Evolutionary conservation across 1,140 invertebrate genomes (phyloP).

Genomic region (Pseudomyrmex pallidus): DNA sequence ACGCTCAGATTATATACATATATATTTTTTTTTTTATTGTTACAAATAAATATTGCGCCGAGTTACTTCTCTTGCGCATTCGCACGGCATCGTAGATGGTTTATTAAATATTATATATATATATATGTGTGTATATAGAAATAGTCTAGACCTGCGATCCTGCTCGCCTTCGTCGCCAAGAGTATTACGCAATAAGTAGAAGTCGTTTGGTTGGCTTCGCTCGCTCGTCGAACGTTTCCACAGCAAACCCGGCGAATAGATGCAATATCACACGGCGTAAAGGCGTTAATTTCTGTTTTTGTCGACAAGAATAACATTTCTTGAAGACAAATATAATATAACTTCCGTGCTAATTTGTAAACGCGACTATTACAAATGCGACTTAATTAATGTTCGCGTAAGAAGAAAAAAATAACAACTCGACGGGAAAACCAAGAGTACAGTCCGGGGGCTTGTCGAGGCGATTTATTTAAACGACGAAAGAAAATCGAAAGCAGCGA

Average conservation of each 20-base stretch:
- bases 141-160: conserved; percentile 82
- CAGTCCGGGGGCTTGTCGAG: neutral
- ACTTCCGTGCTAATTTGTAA: neutral
- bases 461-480: neutral
- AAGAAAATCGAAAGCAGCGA: conserved; percentile 1
- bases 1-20: too few species aligned
- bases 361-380: neutral
- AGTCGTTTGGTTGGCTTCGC: conserved; percentile 81
- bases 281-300: conserved; percentile 25
- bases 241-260: conserved; percentile 73
- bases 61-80: neutral
- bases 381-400: neutral
- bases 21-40: conserved; percentile 39
- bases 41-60: neutral
- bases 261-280: conserved; percentile 38
- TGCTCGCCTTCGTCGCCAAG: conserved; percentile 83
- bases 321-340: neutral
- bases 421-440: too few species aligned
- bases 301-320: neutral
- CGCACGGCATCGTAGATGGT: too few species aligned
- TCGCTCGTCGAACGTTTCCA: conserved; percentile 74
- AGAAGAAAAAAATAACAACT: neutral
- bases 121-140: conserved; percentile 70
- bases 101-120: conserved; percentile 21
- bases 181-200: conserved; percentile 83